phyloP scores from a whole-genome alignment of 2,113 vertebrate species.

The Channa argus region DNA sequence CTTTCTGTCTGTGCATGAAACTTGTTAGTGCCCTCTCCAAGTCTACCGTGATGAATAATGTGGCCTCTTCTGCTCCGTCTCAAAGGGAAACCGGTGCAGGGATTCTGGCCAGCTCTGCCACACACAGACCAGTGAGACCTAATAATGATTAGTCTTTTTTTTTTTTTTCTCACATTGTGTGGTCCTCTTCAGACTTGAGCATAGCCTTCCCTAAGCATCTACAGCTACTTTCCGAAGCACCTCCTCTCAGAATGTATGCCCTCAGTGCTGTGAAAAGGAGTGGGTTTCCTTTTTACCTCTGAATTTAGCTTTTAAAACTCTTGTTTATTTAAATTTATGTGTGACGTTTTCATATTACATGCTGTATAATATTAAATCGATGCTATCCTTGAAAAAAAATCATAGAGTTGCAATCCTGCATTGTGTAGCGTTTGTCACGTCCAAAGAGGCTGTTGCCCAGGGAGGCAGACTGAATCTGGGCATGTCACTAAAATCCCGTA shows the following conservation, averaged over 20 bases:
- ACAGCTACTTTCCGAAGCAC: not conserved
- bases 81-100: constrained; percentile 5
- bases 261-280: not conserved
- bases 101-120: not conserved
- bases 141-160: constrained; percentile 8
- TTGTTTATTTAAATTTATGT: not conserved
- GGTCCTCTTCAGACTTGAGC: constrained; percentile 18
- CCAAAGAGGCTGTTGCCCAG: constrained; percentile 30
- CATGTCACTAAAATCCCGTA: not conserved
- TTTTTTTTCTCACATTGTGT: constrained; percentile 2
- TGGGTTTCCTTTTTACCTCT: not conserved
- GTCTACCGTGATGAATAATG: not conserved
- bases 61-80: constrained; percentile 4
- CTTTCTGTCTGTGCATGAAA: not conserved
- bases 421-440: not conserved
- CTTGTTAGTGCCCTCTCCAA: not conserved
- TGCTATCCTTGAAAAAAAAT: not conserved
- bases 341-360: not conserved
- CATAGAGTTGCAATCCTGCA: not conserved
- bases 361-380: not conserved
- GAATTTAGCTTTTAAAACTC: not conserved
- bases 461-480: constrained; percentile 28
- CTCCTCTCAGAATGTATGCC: not conserved
- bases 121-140: not conserved
- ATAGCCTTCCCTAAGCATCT: not conserved